These are phyloP conservation scores for Odontomyia ornata DNA, from an alignment of 2,888 invertebrate species.

Conservation along the genomic window DNA sequence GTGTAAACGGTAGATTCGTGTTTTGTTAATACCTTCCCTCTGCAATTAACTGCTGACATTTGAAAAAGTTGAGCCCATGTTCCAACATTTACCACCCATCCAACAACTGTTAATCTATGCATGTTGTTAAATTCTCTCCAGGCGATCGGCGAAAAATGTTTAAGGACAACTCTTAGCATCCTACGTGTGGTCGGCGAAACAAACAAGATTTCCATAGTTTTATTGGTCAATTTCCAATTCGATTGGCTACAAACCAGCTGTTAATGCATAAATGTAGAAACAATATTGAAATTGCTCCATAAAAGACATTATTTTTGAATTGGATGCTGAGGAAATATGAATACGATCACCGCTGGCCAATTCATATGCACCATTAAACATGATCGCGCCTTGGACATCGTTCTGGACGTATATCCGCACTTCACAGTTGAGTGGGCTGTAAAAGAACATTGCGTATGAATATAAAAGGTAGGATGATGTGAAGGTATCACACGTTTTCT, in stretches of 20 bases:
- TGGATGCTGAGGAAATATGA: conserved; percentile 13
- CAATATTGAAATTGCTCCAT: conserved; percentile 41
- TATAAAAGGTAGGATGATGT: background rate
- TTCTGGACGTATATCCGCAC: conserved; percentile 11
- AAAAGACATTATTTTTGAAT: conserved; percentile 42
- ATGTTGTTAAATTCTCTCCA: background rate
- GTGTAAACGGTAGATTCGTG: too few relatives aligned
- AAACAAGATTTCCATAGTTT: conserved; percentile 20
- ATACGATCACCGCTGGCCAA: conserved; percentile 30
- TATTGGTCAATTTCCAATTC: conserved; percentile 14
- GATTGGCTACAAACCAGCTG: background rate
- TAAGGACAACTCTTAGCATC: background rate
- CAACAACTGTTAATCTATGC: too few relatives aligned
- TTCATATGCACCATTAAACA: conserved; percentile 22
- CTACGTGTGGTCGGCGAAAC: conserved; percentile 3
- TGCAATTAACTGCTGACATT: too few relatives aligned
- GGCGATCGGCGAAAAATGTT: background rate
- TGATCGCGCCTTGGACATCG: conserved; percentile 13
- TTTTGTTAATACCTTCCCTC: too few relatives aligned
- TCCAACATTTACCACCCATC: too few relatives aligned
- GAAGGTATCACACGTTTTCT: background rate
- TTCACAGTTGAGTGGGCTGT: background rate
- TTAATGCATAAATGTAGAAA: background rate
- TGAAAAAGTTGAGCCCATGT: too few relatives aligned
- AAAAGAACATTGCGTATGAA: background rate